Base-by-base conservation (phyloP, 2,888 invertebrate genomes). In the Meloe dianella region DNA sequence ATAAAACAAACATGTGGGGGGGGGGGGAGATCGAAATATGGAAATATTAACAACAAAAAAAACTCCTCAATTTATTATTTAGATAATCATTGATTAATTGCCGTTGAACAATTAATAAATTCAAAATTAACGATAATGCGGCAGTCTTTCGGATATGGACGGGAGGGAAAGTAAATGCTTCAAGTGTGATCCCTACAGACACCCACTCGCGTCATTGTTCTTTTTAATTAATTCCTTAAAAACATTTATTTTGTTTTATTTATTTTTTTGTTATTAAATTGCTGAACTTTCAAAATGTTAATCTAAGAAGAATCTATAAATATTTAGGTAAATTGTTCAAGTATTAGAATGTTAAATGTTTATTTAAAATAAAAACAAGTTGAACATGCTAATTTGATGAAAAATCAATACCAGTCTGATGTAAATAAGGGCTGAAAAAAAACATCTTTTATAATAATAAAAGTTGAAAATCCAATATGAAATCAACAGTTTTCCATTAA, bases 381-480 rank as follows among this genome's bases (percentile, higher is more conserved):
- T 59, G 62, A 62, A 62, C 61, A 66, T 63, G 66, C 59, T 66
- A 66, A 66, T 66, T 59, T 66, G 60, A 66, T 66, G 62, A 60
- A 66, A 66, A 66, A 66, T 66, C 66, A 66, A 66, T 66, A 66
- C 14, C 30, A 61, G 66, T 66, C 66, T 63, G 57, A 54, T 58
- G 56, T 62, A 47, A 54, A 58, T 61, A 58, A 58, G 47, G 47
- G 47, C 20, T 47, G 47, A 10, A 20, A 32, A 32, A 32, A 6
- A 32, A 41, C 10, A 17, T 1, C n/a, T 41, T 41, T 41, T 41
- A 41, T 17, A 41, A n/a, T 17, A n/a, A n/a, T 7, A 3, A 17
- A 41, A 41, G 35, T 12, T 12, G 30, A 47, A 22, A 41, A 60
- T 27, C n/a, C n/a, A n/a, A n/a, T n/a, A n/a, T n/a, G n/a, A n/a